Evolutionary conservation across 1,140 invertebrate genomes (phyloP).

Genomic region (Periplaneta americana): DNA sequence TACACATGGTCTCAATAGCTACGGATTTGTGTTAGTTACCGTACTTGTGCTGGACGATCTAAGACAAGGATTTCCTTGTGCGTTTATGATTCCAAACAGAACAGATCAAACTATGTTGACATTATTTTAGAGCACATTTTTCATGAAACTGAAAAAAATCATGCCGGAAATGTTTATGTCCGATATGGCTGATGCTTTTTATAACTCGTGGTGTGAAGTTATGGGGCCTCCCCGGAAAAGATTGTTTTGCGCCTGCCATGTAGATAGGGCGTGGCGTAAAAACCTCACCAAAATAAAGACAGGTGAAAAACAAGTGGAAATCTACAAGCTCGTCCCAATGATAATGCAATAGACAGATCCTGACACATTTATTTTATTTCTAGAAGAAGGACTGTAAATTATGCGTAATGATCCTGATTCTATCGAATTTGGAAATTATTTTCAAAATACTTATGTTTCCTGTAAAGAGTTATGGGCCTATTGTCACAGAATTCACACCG

Average conservation of each 20-base stretch:
- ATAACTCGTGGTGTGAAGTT: not conserved
- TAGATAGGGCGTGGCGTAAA: slow-evolving; percentile 19
- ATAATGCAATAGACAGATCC: not conserved
- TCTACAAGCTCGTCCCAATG: too few species aligned
- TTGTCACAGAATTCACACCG: too few species aligned
- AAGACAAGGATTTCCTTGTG: slow-evolving; percentile 20
- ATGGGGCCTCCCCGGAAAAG: slow-evolving; percentile 22
- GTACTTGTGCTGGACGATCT: slow-evolving; percentile 24
- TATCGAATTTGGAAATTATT: too few species aligned
- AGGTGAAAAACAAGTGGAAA: slow-evolving; percentile 16
- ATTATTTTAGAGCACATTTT: slow-evolving; percentile 8
- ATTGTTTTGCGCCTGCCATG: too few species aligned
- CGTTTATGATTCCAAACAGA: slow-evolving; percentile 25
- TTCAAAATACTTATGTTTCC: too few species aligned
- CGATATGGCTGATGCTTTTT: too few species aligned
- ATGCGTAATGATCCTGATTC: not conserved
- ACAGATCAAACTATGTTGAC: slow-evolving; percentile 22
- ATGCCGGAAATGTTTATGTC: not conserved
- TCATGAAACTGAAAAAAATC: not conserved
- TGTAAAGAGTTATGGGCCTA: too few species aligned
- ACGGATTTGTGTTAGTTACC: slow-evolving; percentile 26
- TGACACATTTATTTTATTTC: too few species aligned
- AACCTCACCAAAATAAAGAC: slow-evolving; percentile 22
- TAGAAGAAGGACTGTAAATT: not conserved
- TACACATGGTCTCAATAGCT: slow-evolving; percentile 24